Evolutionary conservation across 2,797 vertebrate species (phyloP).

Genomic region (Prunella strophiata): DNA sequence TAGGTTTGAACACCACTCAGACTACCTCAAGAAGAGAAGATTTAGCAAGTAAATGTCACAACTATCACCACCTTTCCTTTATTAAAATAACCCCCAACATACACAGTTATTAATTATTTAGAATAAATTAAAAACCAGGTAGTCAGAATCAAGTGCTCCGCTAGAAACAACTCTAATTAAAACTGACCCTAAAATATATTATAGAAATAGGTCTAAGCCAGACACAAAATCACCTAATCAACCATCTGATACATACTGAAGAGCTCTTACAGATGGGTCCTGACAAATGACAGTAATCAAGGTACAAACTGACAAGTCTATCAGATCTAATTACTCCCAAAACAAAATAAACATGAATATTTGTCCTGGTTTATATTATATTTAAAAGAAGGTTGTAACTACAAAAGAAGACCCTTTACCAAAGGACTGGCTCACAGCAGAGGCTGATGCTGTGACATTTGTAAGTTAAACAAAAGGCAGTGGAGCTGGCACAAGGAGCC

Average conservation of each 20-base stretch:
- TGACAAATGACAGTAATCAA: not conserved
- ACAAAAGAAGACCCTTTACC: not conserved
- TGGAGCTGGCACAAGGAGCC: not conserved
- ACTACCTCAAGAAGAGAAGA: not conserved
- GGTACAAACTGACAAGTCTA: not conserved
- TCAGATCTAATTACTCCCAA: not conserved
- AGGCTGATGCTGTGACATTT: not conserved
- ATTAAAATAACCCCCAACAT: not conserved
- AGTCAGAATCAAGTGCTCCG: not conserved
- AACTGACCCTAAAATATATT: not conserved
- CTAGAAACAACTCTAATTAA: not conserved
- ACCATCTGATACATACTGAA: not conserved
- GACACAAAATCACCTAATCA: not conserved
- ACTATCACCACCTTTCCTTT: not conserved
- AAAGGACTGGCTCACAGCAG: not conserved
- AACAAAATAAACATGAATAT: not conserved
- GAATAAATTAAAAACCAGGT: not conserved
- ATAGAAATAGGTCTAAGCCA: not conserved
- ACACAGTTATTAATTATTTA: not conserved
- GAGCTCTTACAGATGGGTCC: not conserved
- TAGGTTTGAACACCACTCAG: not conserved
- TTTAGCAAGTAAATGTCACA: not conserved
- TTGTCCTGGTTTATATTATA: not conserved
- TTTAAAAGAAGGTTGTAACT: not conserved
- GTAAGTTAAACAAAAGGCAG: not conserved